Evolutionary conservation across 2,797 vertebrate genomes (phyloP).

Genomic region (Cyprinodon diabolis): DNA sequence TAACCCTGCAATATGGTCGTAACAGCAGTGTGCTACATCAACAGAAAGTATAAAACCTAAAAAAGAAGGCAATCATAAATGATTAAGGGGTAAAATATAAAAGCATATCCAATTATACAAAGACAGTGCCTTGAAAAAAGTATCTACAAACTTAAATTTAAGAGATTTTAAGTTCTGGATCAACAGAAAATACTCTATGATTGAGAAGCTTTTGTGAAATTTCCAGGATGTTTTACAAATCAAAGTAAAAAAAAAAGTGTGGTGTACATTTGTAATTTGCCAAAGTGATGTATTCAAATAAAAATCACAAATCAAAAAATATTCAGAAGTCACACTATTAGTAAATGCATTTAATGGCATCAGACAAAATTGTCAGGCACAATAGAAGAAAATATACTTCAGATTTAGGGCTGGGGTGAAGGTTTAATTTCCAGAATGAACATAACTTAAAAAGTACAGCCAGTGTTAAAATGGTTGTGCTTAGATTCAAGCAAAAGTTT

Average conservation of each 20-base stretch:
- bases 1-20: constrained; percentile 2
- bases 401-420: background rate
- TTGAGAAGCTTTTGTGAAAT: background rate
- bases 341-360: background rate
- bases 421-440: background rate
- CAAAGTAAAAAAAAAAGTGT: background rate
- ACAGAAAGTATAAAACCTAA: background rate
- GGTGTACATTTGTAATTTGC: background rate
- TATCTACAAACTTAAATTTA: background rate
- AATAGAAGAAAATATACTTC: background rate
- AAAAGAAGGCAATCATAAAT: background rate
- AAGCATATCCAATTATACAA: background rate
- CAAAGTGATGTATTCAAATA: no score
- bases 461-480: background rate
- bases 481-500: background rate
- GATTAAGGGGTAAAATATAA: background rate
- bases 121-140: background rate
- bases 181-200: background rate
- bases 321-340: background rate
- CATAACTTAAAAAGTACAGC: background rate
- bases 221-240: background rate
- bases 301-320: background rate
- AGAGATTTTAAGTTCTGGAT: background rate
- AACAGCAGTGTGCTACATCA: background rate
- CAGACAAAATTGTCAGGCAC: background rate